phyloP scores from a whole-genome alignment of 2,113 vertebrate species.

The Sakesphorus luctuosus region DNA sequence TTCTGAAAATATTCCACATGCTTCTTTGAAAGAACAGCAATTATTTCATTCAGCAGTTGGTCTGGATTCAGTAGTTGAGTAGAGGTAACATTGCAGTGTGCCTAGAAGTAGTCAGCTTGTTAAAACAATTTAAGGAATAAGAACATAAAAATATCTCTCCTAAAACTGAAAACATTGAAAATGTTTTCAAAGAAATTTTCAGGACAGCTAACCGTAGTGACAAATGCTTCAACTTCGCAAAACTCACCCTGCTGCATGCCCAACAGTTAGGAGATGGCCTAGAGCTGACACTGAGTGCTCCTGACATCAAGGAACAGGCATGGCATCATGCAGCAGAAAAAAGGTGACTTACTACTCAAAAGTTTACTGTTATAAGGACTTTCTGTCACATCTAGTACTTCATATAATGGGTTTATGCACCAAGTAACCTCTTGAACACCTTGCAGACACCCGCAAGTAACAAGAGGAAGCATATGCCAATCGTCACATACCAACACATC shows the following conservation, averaged over 20 bases:
- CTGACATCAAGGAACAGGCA: not conserved
- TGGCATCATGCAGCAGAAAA: fast-evolving
- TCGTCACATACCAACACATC: not conserved
- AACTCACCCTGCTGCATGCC: too few species aligned
- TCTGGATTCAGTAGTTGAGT: constrained; percentile 88
- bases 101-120: constrained; percentile 70
- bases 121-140: not conserved
- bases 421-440: not conserved
- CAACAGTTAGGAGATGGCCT: fast-evolving
- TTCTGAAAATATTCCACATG: constrained; percentile 89
- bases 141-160: not conserved
- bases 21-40: constrained; percentile 83
- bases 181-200: not conserved
- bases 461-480: fast-evolving
- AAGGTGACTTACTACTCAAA: not conserved
- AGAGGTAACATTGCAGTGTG: constrained; percentile 91
- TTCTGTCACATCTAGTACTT: not conserved
- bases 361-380: not conserved
- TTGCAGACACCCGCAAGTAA: not conserved
- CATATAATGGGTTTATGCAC: not conserved
- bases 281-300: not conserved
- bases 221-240: not conserved
- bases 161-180: not conserved
- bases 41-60: constrained; percentile 87
- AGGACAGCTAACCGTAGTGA: not conserved